Percentiles rank a stretch among this genome's conserved stretches.
Evolutionary conservation across 2,797 vertebrate species (phyloP).

Genomic region (Pseudochromis fuscus): DNA sequence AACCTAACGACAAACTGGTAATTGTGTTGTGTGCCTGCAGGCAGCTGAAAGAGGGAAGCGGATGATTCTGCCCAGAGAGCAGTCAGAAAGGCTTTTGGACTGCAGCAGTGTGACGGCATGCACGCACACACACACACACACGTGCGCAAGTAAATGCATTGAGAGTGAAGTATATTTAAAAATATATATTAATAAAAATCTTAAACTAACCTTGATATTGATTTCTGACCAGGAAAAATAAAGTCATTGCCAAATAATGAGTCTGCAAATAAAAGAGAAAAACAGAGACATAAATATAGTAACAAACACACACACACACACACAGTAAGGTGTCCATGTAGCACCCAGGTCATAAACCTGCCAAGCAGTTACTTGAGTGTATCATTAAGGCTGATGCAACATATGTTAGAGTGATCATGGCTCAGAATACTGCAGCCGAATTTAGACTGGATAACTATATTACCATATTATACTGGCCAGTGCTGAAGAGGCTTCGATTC

Average conservation of each 20-base stretch:
- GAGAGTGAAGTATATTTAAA: constrained; percentile 2
- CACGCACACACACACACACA: neutral
- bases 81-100: constrained; percentile 15
- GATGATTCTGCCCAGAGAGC: neutral
- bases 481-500: constrained; percentile 31
- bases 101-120: neutral
- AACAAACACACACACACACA: constrained; percentile 33
- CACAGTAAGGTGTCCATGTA: constrained; percentile 59
- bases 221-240: constrained; percentile 19
- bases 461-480: constrained; percentile 27
- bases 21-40: constrained; percentile 26
- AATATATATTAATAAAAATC: constrained; percentile 26
- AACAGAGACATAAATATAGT: constrained; percentile 37
- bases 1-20: constrained; percentile 39
- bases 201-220: constrained; percentile 46
- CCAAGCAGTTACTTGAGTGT: constrained; percentile 67
- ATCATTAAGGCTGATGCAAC: constrained; percentile 70
- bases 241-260: constrained; percentile 26
- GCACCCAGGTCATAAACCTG: constrained; percentile 68
- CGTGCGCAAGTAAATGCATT: neutral
- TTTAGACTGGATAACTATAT: constrained; percentile 56
- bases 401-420: constrained; percentile 72
- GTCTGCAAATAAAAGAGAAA: constrained; percentile 57
- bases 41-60: neutral
- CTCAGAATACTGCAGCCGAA: constrained; percentile 48